Base-by-base conservation (phyloP, 2,888 invertebrate genomes). In the Drosophila pseudotalamancana region DNA sequence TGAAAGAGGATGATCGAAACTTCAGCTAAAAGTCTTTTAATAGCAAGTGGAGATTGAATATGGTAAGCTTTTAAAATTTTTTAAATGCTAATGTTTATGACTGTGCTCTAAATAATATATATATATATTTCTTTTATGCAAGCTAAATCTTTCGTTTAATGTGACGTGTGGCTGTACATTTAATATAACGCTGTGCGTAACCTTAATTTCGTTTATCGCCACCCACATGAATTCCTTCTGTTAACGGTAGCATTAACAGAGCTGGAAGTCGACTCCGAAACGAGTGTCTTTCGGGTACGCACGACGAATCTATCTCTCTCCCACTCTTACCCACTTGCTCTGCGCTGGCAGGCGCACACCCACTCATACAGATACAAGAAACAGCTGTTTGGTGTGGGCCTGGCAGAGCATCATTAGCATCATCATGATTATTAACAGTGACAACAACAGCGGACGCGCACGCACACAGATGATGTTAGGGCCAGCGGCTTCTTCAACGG, bases 401-500 rank as follows among this genome's bases (percentile, higher is more conserved):
- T 34, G 65, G 49, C 55, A 29, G 62, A 67, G 70, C 77, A 70
- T 61, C 70, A 84, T 81, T 55, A 59, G 42, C 80, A 68, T 61
- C 63, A 57, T 53, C 48, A 57, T 70, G 43, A 67, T 60, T 35
- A 45, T 45, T 45, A 45, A 60, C 51, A 72, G 32, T 46, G 53
- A 45, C 59, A 63, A 48, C 40, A 62, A 56, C 63, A 64, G 50
- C 59, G 65, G 48, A 42, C 59, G 45, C 72, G 45, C 62, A 34
- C 54, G 50, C 53, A 49, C 51, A 46, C 29, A 68, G 78, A 69
- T 68, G 77, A 79, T 87, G 72, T 84, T 87, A 72, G 71, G 56
- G 55, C 71, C 83, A 71, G 57, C 66, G 63, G 77, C 67, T 87
- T 81, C 81, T 59, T 85, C 56, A 48, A 83, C 86, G 79, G 83